Percentiles rank a stretch among this genome's conserved stretches.
phyloP scores from a whole-genome alignment of 1,140 invertebrate genomes.

The Drosophila malerkotliana region DNA sequence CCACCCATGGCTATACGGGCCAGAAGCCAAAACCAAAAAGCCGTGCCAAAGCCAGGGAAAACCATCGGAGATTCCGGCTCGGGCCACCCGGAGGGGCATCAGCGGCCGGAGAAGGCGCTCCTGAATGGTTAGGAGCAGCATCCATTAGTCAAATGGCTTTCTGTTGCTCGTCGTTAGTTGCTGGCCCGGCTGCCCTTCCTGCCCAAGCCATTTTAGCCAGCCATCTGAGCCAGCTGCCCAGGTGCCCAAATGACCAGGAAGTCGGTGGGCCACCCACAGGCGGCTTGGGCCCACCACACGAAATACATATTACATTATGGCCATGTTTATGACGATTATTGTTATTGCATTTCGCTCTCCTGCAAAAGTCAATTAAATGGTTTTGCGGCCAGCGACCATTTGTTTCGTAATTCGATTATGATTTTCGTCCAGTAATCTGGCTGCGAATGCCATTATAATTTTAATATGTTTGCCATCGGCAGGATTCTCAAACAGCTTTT shows the following conservation, averaged over 20 bases:
- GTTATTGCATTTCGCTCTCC: conserved; percentile 64
- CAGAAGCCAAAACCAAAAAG: conserved; percentile 49
- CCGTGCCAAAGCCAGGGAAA: conserved; percentile 64
- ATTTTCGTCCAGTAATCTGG: conserved; percentile 37
- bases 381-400: conserved; percentile 55
- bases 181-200: neutral
- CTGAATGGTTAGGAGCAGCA: conserved; percentile 35
- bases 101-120: neutral
- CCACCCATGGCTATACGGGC: conserved; percentile 27
- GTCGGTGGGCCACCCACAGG: conserved; percentile 3
- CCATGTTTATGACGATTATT: conserved; percentile 77
- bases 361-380: conserved; percentile 76
- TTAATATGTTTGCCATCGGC: conserved; percentile 40
- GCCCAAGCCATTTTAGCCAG: neutral
- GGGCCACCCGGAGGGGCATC: neutral
- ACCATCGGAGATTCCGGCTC: conserved; percentile 55
- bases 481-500: conserved; percentile 34
- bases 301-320: conserved; percentile 56
- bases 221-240: conserved; percentile 40
- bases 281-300: conserved; percentile 18
- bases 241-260: conserved; percentile 45
- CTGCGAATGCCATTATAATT: conserved; percentile 41
- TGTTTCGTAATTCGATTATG: conserved; percentile 70
- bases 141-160: conserved; percentile 79
- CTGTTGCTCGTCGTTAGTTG: conserved; percentile 55